Evolutionary conservation across 2,888 invertebrate species (phyloP), one percentile per base, ranked within the genome.

Genomic region (Lasioglossum calceatum): DNA sequence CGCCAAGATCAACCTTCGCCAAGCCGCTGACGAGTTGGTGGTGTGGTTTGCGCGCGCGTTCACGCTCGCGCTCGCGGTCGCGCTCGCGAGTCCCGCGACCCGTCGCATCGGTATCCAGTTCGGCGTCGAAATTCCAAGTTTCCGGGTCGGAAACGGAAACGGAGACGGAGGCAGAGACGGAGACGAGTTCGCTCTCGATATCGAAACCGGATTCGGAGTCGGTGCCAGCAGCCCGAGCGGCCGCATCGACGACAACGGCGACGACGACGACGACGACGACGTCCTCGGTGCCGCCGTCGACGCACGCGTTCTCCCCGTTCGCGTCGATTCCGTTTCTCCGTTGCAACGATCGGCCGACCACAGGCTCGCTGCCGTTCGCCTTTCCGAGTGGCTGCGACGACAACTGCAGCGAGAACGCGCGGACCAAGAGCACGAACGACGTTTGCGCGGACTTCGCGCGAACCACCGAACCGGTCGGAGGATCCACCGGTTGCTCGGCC

Each of bases 211-310:
- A 32, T 23, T 39, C 36, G 1, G 10, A 16, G 12, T 70, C 23
- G 23, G 3, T 32, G 36, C 36, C 16, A 36, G 70, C 36, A 39
- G 39, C 23, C 36, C 39, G 23, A 4, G 77, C 72, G 12, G 71
- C 89, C 16, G 64, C 7, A 1, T 32, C 64, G 50, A 76, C 87
- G 84, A 75, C 58, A 83, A 75, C 54, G 23, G 0, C 50, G 54
- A 54, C 54, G 2, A n/a, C 54, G 54, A 4, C 86, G 50, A 77
- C 87, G 84, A 36, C 88, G 73, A 16, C 44, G 39, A 79, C 85
- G 86, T 84, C 79, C 80, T 78, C 87, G n/a, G 67, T 76, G 61
- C 36, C 74, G 2, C 67, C 78, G 39, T 4, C 42, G 39, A 54
- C n/a, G 16, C 32, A 27, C 12, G 54, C 61, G 16, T 39, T 23